A percentile compares a stretch with the other conserved stretches of the same genome.
Conservation (phyloP, 2,888 invertebrate species). For the Leptopterna dolabrata region DNA sequence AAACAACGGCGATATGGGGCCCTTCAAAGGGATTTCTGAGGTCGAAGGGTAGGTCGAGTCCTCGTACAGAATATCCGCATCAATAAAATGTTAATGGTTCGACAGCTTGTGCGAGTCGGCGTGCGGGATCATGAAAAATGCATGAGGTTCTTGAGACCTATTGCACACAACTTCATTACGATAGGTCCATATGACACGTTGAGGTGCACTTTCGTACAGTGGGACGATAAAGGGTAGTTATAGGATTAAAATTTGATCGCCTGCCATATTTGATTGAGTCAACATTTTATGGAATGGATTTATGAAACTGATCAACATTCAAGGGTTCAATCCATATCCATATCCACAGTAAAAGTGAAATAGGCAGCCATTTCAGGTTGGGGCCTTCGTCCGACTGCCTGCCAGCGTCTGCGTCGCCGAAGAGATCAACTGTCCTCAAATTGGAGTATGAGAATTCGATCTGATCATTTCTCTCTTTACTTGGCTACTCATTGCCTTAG, state of each 20-base stretch:
- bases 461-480: no score
- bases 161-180: background rate
- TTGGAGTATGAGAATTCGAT: no score
- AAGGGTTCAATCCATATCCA: background rate
- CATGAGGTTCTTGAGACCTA: background rate
- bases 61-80: conserved; percentile 18
- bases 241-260: background rate
- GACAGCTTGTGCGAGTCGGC: conserved; percentile 21
- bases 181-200: background rate
- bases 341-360: background rate
- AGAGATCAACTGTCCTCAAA: no score
- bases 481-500: no score
- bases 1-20: background rate
- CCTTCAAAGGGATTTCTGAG: conserved; percentile 17
- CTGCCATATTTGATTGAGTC: background rate
- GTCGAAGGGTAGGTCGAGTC: background rate
- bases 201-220: background rate
- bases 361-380: no score
- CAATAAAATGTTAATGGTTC: conserved; percentile 46
- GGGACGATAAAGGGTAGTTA: background rate
- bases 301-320: background rate
- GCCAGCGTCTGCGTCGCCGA: background rate
- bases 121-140: background rate
- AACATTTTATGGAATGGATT: background rate
- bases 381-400: background rate